A percentile compares a stretch with the other conserved stretches of the same genome.
Evolutionary conservation across 1,140 invertebrate species (phyloP).

Genomic region (Gryllus bimaculatus): DNA sequence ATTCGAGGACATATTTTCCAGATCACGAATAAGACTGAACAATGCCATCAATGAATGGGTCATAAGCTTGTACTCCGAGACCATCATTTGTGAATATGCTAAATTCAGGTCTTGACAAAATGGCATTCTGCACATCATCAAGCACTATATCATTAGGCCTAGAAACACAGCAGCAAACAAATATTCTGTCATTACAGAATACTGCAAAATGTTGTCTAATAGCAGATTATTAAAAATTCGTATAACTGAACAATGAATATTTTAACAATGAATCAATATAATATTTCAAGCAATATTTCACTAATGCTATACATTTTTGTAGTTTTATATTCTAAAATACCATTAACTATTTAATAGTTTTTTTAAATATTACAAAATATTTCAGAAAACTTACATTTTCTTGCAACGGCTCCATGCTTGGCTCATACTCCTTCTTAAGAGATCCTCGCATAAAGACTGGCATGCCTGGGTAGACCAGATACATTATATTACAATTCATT

Average conservation of each 20-base stretch:
- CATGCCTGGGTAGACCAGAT: not conserved
- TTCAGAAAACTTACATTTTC: not conserved
- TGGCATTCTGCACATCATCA: not conserved
- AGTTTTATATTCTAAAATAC: not conserved
- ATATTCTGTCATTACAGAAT: too few species aligned
- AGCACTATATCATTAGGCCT: not conserved
- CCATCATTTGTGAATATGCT: not conserved
- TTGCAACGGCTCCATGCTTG: not conserved
- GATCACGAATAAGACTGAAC: too few species aligned
- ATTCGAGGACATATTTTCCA: too few species aligned
- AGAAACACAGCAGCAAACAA: not conserved
- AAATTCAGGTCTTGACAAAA: not conserved
- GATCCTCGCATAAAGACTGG: not conserved
- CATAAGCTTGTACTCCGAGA: not conserved
- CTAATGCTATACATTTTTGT: not conserved
- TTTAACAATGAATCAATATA: not conserved
- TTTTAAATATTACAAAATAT: too few species aligned
- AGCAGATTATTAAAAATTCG: not conserved
- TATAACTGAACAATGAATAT: not conserved
- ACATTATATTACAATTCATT: too few species aligned
- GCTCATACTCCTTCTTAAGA: not conserved
- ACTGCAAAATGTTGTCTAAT: too few species aligned
- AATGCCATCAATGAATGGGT: too few species aligned
- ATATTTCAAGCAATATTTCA: not conserved
- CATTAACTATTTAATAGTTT: too few species aligned